Percentiles rank a stretch among this genome's conserved stretches.
Conservation (phyloP, 2,888 invertebrate genomes). For the Lasioglossum leucozonium region DNA sequence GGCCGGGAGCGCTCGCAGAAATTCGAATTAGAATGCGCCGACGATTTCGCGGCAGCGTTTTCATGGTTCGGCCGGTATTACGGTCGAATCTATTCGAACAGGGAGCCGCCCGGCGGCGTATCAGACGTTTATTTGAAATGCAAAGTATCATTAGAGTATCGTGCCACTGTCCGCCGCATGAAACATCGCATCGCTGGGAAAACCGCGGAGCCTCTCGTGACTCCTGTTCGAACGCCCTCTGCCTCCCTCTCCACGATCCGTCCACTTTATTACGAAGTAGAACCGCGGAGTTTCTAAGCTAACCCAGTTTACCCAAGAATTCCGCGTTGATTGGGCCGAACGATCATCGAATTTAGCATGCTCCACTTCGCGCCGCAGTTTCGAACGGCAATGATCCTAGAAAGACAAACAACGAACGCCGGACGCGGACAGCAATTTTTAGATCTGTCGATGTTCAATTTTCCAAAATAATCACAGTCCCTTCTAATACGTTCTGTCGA, state of each 20-base stretch:
- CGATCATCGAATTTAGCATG: slow-evolving; percentile 46
- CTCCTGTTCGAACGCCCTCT: neutral
- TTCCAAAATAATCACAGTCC: too few species aligned
- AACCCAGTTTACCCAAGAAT: slow-evolving; percentile 50
- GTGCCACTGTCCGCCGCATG: neutral
- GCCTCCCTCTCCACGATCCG: neutral
- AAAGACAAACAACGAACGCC: slow-evolving; percentile 1
- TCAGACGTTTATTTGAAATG: slow-evolving; percentile 32
- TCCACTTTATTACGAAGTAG: slow-evolving; percentile 16
- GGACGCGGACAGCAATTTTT: neutral
- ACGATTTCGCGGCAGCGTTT: neutral
- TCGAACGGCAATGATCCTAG: slow-evolving; percentile 13
- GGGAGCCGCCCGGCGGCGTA: neutral
- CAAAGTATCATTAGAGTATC: slow-evolving; percentile 18
- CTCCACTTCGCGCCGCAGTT: slow-evolving; percentile 19
- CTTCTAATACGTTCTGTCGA: too few species aligned
- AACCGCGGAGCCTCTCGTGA: slow-evolving; percentile 6
- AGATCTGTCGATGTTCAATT: neutral
- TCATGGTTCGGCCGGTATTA: neutral
- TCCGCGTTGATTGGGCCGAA: slow-evolving; percentile 42
- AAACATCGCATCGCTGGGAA: neutral
- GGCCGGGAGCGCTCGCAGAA: neutral
- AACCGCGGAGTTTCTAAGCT: slow-evolving; percentile 38
- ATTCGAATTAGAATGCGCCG: neutral
- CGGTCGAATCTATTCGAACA: neutral